These are phyloP conservation scores for Hipposideros armiger DNA, from an alignment of 2,113 vertebrate species.

Conservation along the genomic window DNA sequence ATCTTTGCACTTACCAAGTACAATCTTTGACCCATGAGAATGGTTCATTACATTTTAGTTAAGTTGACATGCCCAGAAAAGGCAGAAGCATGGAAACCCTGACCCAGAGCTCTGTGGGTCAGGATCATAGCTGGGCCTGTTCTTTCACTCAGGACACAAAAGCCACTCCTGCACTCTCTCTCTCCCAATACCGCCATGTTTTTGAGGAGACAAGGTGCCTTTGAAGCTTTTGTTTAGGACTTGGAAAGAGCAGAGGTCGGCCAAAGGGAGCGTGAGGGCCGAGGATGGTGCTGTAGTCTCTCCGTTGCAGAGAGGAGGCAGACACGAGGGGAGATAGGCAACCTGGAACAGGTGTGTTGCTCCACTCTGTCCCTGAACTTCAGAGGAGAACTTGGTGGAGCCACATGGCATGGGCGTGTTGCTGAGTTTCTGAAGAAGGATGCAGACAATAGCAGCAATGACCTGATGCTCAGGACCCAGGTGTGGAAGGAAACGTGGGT, in stretches of 20 bases:
- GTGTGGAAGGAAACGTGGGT: not conserved
- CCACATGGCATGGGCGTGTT: not conserved
- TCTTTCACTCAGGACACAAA: not conserved
- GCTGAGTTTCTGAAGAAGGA: not conserved
- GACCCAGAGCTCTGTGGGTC: not conserved
- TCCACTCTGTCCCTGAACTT: not conserved
- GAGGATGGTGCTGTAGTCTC: too few species aligned
- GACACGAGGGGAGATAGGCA: not conserved
- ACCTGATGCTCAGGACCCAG: too few species aligned
- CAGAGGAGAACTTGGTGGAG: not conserved
- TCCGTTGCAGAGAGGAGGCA: rapidly evolving
- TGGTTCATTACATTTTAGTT: not conserved
- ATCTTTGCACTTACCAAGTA: not conserved
- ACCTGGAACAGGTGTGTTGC: rapidly evolving
- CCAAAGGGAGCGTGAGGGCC: not conserved
- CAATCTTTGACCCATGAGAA: not conserved
- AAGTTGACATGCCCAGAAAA: not conserved
- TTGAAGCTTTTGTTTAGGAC: not conserved
- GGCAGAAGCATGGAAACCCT: not conserved
- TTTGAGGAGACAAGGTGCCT: not conserved
- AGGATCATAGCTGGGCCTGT: too few species aligned
- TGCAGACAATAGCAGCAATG: not conserved
- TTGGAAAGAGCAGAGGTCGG: not conserved
- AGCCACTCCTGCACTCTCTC: not conserved
- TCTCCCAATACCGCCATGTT: not conserved